Percentiles rank a stretch among this genome's conserved stretches.
These are phyloP conservation scores for Himalopsyche phryganea DNA, from an alignment of 1,140 invertebrate genomes.

Conservation along the genomic window DNA sequence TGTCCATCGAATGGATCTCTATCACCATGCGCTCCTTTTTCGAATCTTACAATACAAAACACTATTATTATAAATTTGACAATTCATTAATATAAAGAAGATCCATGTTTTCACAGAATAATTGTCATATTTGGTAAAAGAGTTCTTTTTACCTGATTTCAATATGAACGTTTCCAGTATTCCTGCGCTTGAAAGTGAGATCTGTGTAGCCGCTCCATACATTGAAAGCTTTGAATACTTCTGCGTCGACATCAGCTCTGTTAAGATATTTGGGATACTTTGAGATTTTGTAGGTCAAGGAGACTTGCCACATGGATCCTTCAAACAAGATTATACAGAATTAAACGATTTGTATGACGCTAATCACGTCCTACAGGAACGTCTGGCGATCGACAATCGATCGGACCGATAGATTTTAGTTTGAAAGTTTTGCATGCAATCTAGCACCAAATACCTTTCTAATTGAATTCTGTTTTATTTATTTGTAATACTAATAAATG, in stretches of 20 bases:
- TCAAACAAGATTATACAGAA: background rate
- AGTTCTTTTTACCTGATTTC: constrained; percentile 75
- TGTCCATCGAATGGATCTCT: constrained; percentile 92
- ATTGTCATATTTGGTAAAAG: no score
- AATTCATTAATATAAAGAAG: no score
- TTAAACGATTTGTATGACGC: no score
- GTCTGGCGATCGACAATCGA: no score
- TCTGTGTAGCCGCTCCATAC: constrained; percentile 86
- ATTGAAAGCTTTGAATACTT: constrained; percentile 76
- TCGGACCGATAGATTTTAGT: no score
- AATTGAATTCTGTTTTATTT: no score
- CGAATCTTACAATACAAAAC: constrained; percentile 59
- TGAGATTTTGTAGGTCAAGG: constrained; percentile 84
- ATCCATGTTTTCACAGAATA: no score
- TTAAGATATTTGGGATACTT: constrained; percentile 77
- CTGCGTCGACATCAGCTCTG: constrained; percentile 69
- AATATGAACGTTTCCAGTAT: constrained; percentile 78
- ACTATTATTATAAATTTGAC: no score
- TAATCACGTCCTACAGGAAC: no score
- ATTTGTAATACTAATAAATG: no score
- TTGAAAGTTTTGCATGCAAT: no score
- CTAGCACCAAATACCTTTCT: no score
- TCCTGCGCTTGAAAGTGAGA: constrained; percentile 74
- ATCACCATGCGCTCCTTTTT: constrained; percentile 85
- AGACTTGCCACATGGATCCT: constrained; percentile 89